Evolutionary conservation across 2,797 vertebrate genomes (phyloP), one percentile per base, ranked within the genome.

Genomic region (Denticeps clupeoides): DNA sequence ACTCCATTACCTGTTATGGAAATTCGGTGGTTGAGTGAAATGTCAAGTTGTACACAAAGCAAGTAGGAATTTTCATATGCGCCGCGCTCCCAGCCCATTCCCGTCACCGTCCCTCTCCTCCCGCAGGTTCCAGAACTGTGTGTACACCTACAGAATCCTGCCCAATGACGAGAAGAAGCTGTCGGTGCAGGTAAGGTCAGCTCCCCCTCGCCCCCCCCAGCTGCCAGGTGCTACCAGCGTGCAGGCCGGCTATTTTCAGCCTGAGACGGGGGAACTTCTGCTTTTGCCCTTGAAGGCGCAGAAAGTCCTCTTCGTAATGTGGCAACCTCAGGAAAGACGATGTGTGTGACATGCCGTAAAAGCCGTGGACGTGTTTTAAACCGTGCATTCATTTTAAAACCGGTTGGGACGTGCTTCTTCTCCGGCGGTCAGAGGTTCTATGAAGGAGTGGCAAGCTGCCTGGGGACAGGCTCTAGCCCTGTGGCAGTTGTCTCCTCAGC

Each of bases 71-170:
- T n/a, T n/a, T n/a, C n/a, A n/a, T n/a, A n/a, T n/a, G n/a, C n/a
- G n/a, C n/a, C n/a, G n/a, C n/a, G n/a, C n/a, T n/a, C n/a, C n/a
- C n/a, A n/a, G n/a, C n/a, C n/a, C n/a, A n/a, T n/a, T n/a, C n/a
- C n/a, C n/a, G n/a, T n/a, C n/a, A n/a, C n/a, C n/a, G n/a, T n/a
- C n/a, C n/a, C n/a, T 50, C 51, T 55, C 21, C 74, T 51, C 75
- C 8, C 81, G 15, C 81, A 99, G 94, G 73, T 91, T 67, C 72
- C 87, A 84, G 71, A 95, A 90, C 23, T 93, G 91, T 0, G 91
- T 97, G 51, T 94, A 99, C 69, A 99, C 94, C 1, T 99, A 99
- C 78, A 84, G 94, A 65, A 97, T 99, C 66, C 82, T 99, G 62
- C 90, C 90, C 0, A 95, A 89, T 55, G 90, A 92, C 46, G 92